A percentile compares a stretch with the other conserved stretches of the same genome.
phyloP scores from a whole-genome alignment of 1,140 invertebrate genomes.

The Andricus grossulariae region DNA sequence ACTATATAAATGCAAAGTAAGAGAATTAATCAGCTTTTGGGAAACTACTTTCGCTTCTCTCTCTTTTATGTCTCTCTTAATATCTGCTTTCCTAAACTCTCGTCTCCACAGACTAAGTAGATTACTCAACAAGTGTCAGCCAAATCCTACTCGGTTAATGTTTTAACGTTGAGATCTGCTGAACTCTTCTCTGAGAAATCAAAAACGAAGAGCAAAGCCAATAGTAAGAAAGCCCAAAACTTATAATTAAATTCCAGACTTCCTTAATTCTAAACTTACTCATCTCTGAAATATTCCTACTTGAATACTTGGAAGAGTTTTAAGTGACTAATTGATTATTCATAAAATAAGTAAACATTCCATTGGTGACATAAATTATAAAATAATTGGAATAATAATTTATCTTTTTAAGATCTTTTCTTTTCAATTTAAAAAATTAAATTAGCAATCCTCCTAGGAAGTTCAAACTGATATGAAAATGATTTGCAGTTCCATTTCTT shows the following conservation, averaged over 20 bases:
- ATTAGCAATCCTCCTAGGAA: neutral
- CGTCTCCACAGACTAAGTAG: constrained; percentile 70
- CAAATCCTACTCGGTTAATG: constrained; percentile 64
- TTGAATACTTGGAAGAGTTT: neutral
- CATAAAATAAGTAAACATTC: neutral
- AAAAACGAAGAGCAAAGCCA: constrained; percentile 47
- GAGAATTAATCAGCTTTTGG: constrained; percentile 42
- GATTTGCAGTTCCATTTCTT: constrained; percentile 6
- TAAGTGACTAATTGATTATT: neutral
- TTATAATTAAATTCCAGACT: constrained; percentile 17
- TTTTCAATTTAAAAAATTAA: constrained; percentile 1
- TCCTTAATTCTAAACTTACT: neutral
- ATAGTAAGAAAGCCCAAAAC: neutral
- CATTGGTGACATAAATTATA: neutral
- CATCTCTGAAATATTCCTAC: neutral
- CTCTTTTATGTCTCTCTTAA: constrained; percentile 39
- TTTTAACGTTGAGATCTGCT: constrained; percentile 60
- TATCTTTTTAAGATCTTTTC: neutral
- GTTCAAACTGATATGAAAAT: constrained; percentile 1
- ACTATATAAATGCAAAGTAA: neutral
- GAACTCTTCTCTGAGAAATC: constrained; percentile 47
- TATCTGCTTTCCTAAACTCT: constrained; percentile 34
- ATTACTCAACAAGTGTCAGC: constrained; percentile 76
- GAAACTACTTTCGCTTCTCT: constrained; percentile 43
- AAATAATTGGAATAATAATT: neutral